Conservation (phyloP, 1,140 invertebrate genomes). For the Choristoneura fumiferana region DNA sequence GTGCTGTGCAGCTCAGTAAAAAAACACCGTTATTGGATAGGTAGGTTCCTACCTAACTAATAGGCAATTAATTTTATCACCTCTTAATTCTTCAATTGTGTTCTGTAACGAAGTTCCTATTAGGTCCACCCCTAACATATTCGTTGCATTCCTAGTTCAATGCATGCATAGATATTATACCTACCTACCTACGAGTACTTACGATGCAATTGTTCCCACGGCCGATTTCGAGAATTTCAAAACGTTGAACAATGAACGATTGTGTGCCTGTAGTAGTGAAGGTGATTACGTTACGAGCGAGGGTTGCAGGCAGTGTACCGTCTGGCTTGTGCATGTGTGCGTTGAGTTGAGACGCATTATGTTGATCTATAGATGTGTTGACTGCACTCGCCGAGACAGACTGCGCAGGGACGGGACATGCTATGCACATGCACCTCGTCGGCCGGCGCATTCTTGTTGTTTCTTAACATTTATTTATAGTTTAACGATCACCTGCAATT, state of each 20-base stretch:
- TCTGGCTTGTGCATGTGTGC: conserved; percentile 36
- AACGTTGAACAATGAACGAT: conserved; percentile 72
- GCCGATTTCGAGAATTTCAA: conserved; percentile 70
- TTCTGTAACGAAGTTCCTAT: too few species aligned
- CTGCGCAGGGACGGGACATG: conserved; percentile 33
- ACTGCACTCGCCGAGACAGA: conserved; percentile 34
- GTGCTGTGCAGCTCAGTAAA: too few species aligned
- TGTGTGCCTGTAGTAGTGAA: conserved; percentile 51
- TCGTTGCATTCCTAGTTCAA: too few species aligned
- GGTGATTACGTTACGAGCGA: not conserved
- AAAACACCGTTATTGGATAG: too few species aligned
- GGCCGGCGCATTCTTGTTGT: too few species aligned
- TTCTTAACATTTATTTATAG: too few species aligned
- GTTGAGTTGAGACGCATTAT: conserved; percentile 26
- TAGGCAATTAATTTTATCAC: too few species aligned
- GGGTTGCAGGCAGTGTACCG: conserved; percentile 26
- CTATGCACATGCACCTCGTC: conserved; percentile 29
- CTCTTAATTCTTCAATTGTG: too few species aligned
- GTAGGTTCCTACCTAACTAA: too few species aligned
- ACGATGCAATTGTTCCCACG: conserved; percentile 55
- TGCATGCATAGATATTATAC: not conserved
- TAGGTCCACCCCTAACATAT: too few species aligned
- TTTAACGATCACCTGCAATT: conserved; percentile 44
- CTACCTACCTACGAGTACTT: conserved; percentile 8
- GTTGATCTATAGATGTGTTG: conserved; percentile 15